phyloP scores from a whole-genome alignment of 2,797 vertebrate species.

The Nothura maculosa region DNA sequence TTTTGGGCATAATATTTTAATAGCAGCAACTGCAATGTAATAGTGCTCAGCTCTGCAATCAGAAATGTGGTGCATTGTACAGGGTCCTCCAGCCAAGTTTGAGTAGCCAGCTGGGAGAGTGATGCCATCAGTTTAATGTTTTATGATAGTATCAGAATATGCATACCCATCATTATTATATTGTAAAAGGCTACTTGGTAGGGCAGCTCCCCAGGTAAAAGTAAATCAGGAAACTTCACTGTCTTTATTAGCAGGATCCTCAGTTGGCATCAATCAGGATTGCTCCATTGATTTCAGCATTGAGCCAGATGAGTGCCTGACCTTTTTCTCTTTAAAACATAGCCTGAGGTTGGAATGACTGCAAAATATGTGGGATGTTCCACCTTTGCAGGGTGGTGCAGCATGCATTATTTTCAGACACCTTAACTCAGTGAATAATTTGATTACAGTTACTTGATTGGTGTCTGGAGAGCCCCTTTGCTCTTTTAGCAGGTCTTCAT shows the following conservation, averaged over 20 bases:
- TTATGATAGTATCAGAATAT: background rate
- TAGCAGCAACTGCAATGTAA: slow-evolving; percentile 47
- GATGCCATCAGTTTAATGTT: slow-evolving; percentile 25
- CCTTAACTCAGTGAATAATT: background rate
- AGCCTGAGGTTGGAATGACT: background rate
- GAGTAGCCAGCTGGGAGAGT: slow-evolving; percentile 30
- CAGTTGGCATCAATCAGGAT: background rate
- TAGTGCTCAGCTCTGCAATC: slow-evolving; percentile 10
- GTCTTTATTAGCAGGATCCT: slow-evolving; percentile 28
- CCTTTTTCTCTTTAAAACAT: slow-evolving; percentile 17
- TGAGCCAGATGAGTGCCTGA: background rate
- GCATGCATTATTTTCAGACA: background rate
- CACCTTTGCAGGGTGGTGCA: background rate
- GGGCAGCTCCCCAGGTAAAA: slow-evolving; percentile 9
- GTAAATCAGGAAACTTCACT: slow-evolving; percentile 12
- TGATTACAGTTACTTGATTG: background rate
- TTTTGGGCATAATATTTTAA: slow-evolving; percentile 71
- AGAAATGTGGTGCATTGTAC: slow-evolving; percentile 38
- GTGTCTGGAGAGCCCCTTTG: background rate
- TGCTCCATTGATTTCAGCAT: slow-evolving; percentile 25
- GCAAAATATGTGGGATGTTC: background rate
- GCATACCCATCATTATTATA: slow-evolving; percentile 3
- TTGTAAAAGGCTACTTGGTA: slow-evolving; percentile 1
- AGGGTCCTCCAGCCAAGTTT: slow-evolving; percentile 25
- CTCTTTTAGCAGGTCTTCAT: background rate